Evolutionary conservation across 2,113 vertebrate species (phyloP).

Genomic region (Oxyura jamaicensis): DNA sequence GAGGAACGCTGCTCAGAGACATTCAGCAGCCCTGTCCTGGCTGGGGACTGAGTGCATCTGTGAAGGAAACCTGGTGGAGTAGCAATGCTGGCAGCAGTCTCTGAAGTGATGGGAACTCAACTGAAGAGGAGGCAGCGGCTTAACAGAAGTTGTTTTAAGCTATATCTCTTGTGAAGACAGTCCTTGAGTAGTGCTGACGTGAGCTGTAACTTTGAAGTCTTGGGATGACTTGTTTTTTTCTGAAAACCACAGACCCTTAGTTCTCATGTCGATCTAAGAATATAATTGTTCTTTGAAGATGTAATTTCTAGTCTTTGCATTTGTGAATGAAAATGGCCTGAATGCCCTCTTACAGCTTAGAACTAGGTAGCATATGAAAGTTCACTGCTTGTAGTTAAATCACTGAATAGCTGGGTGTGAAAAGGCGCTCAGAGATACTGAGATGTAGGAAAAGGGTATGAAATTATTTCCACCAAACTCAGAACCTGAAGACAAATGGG

Average conservation of each 20-base stretch:
- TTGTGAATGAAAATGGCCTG: background rate
- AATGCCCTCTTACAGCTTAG: background rate
- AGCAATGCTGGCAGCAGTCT: background rate
- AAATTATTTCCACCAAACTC: conserved; percentile 12
- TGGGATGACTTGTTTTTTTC: background rate
- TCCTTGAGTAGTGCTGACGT: background rate
- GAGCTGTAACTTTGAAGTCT: background rate
- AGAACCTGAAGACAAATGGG: background rate
- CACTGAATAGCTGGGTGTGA: background rate
- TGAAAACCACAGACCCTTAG: background rate
- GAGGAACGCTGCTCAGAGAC: fast-evolving
- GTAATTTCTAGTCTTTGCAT: background rate
- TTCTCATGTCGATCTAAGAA: background rate
- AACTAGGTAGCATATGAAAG: background rate
- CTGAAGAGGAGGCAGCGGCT: background rate
- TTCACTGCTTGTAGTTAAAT: background rate
- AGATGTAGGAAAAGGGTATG: background rate
- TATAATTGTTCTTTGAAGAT: background rate
- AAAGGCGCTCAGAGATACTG: background rate
- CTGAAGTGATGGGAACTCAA: background rate
- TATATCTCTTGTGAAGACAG: background rate
- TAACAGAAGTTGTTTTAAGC: background rate
- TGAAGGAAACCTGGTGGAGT: background rate
- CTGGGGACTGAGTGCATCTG: background rate
- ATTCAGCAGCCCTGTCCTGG: background rate